These are phyloP conservation scores for Tyrannus savana DNA, from an alignment of 2,113 vertebrate species.

Conservation along the genomic window DNA sequence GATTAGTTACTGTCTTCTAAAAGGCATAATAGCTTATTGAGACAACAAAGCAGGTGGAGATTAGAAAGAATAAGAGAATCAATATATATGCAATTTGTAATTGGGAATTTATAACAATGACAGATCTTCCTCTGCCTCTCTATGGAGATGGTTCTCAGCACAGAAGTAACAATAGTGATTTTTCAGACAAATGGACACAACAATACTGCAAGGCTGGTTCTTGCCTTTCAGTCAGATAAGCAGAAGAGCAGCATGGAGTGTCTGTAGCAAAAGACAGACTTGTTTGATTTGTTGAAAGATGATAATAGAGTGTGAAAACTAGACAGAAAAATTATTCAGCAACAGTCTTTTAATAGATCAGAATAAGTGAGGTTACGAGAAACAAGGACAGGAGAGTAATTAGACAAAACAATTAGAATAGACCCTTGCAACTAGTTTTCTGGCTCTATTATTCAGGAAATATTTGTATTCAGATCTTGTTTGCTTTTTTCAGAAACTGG, in stretches of 20 bases:
- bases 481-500: not conserved
- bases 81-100: not conserved
- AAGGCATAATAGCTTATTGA: not conserved
- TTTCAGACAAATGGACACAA: not conserved
- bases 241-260: not conserved
- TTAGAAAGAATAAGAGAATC: not conserved
- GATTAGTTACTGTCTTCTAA: not conserved
- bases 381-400: not conserved
- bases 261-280: not conserved
- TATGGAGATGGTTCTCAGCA: not conserved
- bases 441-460: not conserved
- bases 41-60: not conserved
- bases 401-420: not conserved
- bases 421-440: not conserved
- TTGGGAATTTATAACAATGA: not conserved
- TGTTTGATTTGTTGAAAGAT: not conserved
- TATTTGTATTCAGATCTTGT: not conserved
- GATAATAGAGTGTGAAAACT: not conserved
- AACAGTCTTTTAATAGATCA: not conserved
- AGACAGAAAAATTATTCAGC: not conserved
- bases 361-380: not conserved
- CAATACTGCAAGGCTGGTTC: not conserved
- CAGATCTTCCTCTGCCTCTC: not conserved
- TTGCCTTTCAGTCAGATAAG: not conserved
- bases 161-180: not conserved